Conservation (phyloP, 2,888 invertebrate species). For the Labia minor region DNA sequence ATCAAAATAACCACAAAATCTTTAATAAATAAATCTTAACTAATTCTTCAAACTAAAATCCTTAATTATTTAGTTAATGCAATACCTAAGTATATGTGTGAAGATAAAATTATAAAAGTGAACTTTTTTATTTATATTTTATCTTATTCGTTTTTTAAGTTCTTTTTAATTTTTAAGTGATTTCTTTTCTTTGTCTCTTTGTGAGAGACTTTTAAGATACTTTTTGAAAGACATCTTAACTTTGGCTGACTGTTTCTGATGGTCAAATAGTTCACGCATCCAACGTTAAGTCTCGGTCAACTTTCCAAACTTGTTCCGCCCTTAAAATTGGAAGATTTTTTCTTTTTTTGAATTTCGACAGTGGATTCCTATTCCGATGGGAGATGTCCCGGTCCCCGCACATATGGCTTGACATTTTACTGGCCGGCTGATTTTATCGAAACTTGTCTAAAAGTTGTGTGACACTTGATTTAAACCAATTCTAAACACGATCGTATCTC, state of each 20-base stretch:
- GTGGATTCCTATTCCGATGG: background rate
- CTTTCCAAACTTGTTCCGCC: background rate
- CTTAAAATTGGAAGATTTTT: background rate
- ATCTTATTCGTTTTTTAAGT: background rate
- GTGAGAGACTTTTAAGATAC: background rate
- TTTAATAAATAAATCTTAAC: no score
- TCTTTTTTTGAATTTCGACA: background rate
- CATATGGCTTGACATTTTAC: background rate
- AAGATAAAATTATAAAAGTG: no score
- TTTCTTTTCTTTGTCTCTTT: background rate
- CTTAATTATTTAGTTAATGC: no score
- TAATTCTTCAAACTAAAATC: no score
- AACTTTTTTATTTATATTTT: no score
- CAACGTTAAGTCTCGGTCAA: background rate
- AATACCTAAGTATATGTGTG: no score
- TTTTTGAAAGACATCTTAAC: background rate
- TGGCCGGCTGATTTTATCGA: conserved; percentile 2
- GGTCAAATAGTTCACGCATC: background rate
- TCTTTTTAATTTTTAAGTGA: background rate
- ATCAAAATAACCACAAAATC: no score
- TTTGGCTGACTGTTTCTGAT: background rate
- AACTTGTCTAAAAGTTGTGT: background rate
- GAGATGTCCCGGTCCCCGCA: background rate
- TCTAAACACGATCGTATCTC: background rate
- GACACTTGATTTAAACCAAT: background rate